A percentile compares a stretch with the other conserved stretches of the same genome.
phyloP scores from a whole-genome alignment of 2,888 invertebrate genomes.

The Neuroscelio doddi region DNA sequence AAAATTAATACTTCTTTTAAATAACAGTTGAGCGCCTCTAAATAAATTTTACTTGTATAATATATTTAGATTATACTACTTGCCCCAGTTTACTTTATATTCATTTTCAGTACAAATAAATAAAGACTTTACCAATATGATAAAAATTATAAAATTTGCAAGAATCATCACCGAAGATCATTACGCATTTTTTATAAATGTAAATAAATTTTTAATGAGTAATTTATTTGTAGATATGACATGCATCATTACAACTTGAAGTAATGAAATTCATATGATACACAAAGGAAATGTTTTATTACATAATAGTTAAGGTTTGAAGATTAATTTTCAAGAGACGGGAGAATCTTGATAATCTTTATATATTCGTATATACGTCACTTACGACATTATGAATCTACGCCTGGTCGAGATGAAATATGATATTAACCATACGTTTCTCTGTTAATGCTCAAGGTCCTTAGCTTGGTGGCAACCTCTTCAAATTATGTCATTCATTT shows the following conservation, averaged over 20 bases:
- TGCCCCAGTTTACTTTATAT: no score
- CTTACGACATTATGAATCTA: constrained; percentile 31
- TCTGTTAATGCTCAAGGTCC: constrained; percentile 22
- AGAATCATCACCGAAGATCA: no score
- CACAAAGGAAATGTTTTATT: neutral
- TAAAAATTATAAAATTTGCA: no score
- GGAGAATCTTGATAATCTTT: constrained; percentile 33
- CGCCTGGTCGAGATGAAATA: constrained; percentile 30
- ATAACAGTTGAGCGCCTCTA: no score
- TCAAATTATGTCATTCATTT: constrained; percentile 9
- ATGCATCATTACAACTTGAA: neutral
- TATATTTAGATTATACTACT: no score
- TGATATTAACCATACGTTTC: constrained; percentile 28
- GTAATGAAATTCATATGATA: neutral
- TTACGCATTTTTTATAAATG: neutral
- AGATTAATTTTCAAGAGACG: constrained; percentile 29
- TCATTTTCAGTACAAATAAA: no score
- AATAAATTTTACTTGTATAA: no score
- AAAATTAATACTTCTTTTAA: no score
- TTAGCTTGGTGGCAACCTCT: constrained; percentile 4
- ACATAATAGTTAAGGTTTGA: constrained; percentile 19
- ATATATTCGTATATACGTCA: constrained; percentile 35
- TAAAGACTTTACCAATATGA: no score
- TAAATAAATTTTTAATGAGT: neutral
- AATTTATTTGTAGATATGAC: neutral